A percentile compares a stretch with the other conserved stretches of the same genome.
Evolutionary conservation across 2,113 vertebrate genomes (phyloP).

Genomic region (Rhizomys pruinosus): DNA sequence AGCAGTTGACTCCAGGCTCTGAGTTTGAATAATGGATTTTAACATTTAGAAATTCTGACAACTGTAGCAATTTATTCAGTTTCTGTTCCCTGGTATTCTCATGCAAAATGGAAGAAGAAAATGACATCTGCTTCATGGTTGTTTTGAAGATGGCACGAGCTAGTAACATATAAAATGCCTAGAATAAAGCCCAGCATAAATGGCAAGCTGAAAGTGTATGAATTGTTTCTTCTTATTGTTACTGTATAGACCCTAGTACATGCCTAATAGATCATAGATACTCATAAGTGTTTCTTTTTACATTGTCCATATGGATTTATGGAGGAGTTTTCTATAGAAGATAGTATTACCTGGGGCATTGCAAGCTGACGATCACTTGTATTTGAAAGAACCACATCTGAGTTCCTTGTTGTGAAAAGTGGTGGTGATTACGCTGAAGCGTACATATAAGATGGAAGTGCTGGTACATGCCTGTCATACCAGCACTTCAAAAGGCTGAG

Average conservation of each 20-base stretch:
- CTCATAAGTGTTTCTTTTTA: background rate
- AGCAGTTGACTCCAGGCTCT: background rate
- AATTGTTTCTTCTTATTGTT: background rate
- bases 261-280: background rate
- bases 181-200: background rate
- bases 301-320: background rate
- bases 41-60: background rate
- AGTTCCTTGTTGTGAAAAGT: background rate
- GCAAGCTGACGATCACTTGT: background rate
- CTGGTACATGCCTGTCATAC: no score
- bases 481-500: background rate
- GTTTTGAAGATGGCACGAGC: background rate
- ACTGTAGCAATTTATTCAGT: background rate
- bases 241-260: background rate
- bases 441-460: background rate
- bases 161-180: background rate
- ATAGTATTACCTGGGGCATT: background rate
- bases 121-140: background rate
- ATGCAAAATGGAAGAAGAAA: background rate
- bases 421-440: background rate
- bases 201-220: background rate
- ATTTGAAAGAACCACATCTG: background rate
- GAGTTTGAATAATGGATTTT: conserved; percentile 12
- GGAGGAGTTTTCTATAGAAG: background rate
- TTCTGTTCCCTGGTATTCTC: background rate